Evolutionary conservation across 2,113 vertebrate species (phyloP).

Genomic region (Sphyrna mokarran): DNA sequence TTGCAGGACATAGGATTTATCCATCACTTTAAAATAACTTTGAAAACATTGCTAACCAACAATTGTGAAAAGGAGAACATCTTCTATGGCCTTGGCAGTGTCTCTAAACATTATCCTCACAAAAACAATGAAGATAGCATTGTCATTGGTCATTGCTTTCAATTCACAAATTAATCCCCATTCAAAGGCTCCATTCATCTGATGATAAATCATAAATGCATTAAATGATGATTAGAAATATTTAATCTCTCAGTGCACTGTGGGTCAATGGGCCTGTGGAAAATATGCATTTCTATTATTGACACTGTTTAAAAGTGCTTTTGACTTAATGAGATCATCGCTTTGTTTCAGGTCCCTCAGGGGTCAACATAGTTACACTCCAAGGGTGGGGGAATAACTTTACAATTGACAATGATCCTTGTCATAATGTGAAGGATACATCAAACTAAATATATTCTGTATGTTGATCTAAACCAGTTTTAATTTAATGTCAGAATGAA

Average conservation of each 20-base stretch:
- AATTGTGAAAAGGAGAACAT: background rate
- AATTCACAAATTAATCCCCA: background rate
- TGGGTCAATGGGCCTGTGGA: background rate
- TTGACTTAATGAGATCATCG: background rate
- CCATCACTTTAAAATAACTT: background rate
- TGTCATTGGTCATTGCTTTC: background rate
- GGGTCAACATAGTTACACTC: background rate
- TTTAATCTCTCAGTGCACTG: background rate
- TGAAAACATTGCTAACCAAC: background rate
- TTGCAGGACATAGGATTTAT: background rate
- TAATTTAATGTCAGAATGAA: background rate
- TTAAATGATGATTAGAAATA: background rate
- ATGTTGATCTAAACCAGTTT: slow-evolving; percentile 8
- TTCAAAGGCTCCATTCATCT: background rate
- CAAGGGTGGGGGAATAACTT: background rate
- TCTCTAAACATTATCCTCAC: background rate
- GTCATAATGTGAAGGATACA: background rate
- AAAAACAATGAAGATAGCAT: background rate
- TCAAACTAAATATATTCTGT: background rate
- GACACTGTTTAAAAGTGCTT: background rate
- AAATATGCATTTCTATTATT: background rate
- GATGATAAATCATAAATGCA: background rate
- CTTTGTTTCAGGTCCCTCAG: background rate
- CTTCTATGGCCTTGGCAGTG: background rate
- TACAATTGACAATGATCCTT: background rate